Conservation (phyloP, 1,140 invertebrate species). For the Meteorus sp. region DNA sequence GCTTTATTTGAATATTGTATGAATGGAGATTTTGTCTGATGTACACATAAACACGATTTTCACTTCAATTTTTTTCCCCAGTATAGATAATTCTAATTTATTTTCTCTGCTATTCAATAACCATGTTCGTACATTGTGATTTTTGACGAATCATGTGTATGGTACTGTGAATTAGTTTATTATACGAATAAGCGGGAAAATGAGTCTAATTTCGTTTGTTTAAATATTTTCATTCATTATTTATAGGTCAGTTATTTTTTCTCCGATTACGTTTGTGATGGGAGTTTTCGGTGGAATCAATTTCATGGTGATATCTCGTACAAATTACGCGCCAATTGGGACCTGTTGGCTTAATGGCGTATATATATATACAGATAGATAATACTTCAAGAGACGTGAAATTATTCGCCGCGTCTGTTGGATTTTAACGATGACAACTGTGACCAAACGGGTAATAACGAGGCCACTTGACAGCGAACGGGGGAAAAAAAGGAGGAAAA, state of each 20-base stretch:
- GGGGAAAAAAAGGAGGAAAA: not conserved
- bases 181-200: no score
- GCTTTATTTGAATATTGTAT: no score
- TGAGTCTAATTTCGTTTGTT: no score
- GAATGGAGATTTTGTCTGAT: no score
- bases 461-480: not conserved
- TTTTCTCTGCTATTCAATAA: not conserved
- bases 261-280: not conserved
- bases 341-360: not conserved
- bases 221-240: no score
- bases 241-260: not conserved
- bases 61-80: not conserved
- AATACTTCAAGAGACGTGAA: no score
- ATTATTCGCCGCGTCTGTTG: not conserved
- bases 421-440: slow-evolving; percentile 7
- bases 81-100: not conserved
- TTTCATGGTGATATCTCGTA: not conserved
- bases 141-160: no score
- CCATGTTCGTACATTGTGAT: no score
- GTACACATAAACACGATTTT: slow-evolving; percentile 37
- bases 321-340: not conserved
- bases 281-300: slow-evolving; percentile 1
- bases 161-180: no score
- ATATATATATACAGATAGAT: no score
- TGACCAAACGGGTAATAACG: not conserved